Evolutionary conservation across 1,140 invertebrate species (phyloP).

Genomic region (Bombyx mori): DNA sequence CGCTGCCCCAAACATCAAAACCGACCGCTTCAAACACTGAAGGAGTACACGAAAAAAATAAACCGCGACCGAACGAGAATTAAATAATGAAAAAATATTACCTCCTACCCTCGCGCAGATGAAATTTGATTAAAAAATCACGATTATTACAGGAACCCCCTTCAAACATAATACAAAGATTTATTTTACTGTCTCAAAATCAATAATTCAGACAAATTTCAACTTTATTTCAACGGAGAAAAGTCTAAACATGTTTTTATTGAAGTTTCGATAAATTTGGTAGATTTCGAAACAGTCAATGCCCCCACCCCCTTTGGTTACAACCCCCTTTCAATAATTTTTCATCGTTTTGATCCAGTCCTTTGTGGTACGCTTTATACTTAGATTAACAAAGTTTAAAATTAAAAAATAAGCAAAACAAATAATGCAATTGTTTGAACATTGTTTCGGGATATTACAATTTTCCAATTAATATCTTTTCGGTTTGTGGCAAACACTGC

Average conservation of each 20-base stretch:
- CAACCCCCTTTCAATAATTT: conserved; percentile 68
- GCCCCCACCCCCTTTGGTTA: conserved; percentile 32
- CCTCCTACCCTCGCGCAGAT: conserved; percentile 61
- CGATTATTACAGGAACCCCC: conserved; percentile 64
- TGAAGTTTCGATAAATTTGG: conserved; percentile 23
- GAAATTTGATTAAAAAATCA: conserved; percentile 72
- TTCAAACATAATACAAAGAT: conserved; percentile 39
- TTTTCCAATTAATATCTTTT: too few relatives aligned
- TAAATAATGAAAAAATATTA: conserved; percentile 71
- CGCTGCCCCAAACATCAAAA: conserved; percentile 39
- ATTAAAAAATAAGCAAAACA: conserved; percentile 40
- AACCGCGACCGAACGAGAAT: conserved; percentile 62
- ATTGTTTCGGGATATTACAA: too few relatives aligned
- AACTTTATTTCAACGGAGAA: conserved; percentile 12
- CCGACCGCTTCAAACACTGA: conserved; percentile 55
- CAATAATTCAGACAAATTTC: conserved; percentile 9
- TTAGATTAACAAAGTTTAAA: conserved; percentile 70
- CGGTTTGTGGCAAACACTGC: too few relatives aligned
- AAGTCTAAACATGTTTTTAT: conserved; percentile 11
- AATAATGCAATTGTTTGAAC: neutral
- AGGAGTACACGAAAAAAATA: conserved; percentile 43
- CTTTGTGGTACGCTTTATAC: conserved; percentile 59
- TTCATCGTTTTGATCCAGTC: conserved; percentile 64
- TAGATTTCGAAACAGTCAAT: conserved; percentile 47
- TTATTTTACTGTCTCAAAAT: conserved; percentile 10